phyloP scores from a whole-genome alignment of 2,888 invertebrate species.

The Xanthostigma xanthostigma region DNA sequence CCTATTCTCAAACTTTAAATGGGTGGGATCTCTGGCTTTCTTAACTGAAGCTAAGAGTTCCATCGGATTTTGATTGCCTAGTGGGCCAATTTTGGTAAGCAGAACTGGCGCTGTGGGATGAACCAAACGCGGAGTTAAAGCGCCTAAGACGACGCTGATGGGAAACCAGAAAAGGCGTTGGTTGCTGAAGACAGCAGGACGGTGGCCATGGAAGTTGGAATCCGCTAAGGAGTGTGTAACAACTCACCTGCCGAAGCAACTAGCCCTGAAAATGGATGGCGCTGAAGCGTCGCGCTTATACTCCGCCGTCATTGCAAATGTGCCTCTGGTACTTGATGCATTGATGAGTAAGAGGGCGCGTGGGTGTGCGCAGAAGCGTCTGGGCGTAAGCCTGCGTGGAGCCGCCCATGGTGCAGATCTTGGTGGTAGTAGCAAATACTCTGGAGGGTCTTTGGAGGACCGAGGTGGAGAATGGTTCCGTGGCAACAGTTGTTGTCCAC shows the following conservation, averaged over 20 bases:
- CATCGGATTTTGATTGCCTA: slow-evolving; percentile 27
- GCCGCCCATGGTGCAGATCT: slow-evolving; percentile 25
- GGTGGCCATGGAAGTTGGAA: too few species aligned
- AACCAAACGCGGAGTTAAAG: slow-evolving; percentile 39
- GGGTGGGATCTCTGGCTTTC: slow-evolving; percentile 33
- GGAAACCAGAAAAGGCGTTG: slow-evolving; percentile 37
- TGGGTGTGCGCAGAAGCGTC: slow-evolving; percentile 29
- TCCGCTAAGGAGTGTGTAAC: too few species aligned
- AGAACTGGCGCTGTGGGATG: slow-evolving; percentile 48
- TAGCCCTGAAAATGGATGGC: slow-evolving; percentile 45
- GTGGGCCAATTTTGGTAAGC: slow-evolving; percentile 44
- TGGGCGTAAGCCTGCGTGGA: slow-evolving; percentile 26
- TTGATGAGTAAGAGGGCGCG: slow-evolving; percentile 30
- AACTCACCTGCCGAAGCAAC: too few species aligned
- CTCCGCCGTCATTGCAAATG: slow-evolving; percentile 19
- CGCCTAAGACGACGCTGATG: slow-evolving; percentile 36
- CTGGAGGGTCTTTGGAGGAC: slow-evolving; percentile 28
- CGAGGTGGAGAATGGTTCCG: slow-evolving; percentile 32
- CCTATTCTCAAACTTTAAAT: slow-evolving; percentile 51
- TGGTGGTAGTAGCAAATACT: slow-evolving; percentile 42
- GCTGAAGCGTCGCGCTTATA: slow-evolving; percentile 35
- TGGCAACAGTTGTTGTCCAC: slow-evolving; percentile 31
- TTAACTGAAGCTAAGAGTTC: slow-evolving; percentile 27
- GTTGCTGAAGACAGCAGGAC: slow-evolving; percentile 38
- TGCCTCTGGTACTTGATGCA: too few species aligned